These are phyloP conservation scores for Drosophila mojavensis DNA, from an alignment of 1,140 invertebrate species.

Conservation along the genomic window DNA sequence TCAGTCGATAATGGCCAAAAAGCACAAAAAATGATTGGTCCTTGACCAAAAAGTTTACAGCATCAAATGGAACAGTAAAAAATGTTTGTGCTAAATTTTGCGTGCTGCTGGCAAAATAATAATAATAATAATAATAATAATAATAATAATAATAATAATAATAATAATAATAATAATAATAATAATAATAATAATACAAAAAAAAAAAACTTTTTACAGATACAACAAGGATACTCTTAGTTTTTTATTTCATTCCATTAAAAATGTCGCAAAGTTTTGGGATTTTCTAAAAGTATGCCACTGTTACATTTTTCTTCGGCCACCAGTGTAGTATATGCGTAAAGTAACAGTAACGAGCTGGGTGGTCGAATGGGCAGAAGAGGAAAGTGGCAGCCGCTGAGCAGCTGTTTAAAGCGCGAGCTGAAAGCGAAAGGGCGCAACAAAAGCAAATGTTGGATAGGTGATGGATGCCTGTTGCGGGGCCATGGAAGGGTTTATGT, in stretches of 20 bases:
- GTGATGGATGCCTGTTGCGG: conserved; percentile 25
- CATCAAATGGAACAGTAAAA: conserved; percentile 52
- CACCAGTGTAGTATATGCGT: conserved; percentile 66
- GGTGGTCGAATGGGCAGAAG: conserved; percentile 10
- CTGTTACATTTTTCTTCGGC: conserved; percentile 66
- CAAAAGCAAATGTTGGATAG: conserved; percentile 48
- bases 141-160: conserved; percentile 15
- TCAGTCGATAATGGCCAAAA: conserved; percentile 51
- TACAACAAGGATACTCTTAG: conserved; percentile 41
- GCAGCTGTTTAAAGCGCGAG: conserved; percentile 73
- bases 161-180: conserved; percentile 15
- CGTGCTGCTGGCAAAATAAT: conserved; percentile 11
- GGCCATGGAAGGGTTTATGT: neutral
- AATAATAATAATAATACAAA: conserved; percentile 18
- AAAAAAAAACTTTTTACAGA: conserved; percentile 18
- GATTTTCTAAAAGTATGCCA: conserved; percentile 29
- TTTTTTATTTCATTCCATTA: neutral
- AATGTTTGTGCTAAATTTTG: conserved; percentile 63
- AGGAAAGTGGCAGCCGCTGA: conserved; percentile 21
- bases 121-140: conserved; percentile 15
- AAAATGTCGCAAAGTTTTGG: conserved; percentile 16
- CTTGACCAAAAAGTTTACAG: conserved; percentile 40
- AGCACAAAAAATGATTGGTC: conserved; percentile 24
- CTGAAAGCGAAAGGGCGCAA: conserved; percentile 74
- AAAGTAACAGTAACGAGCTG: conserved; percentile 73